Percentiles rank a stretch among this genome's conserved stretches.
Conservation (phyloP, 2,113 vertebrate genomes). For the Arizona elegans region DNA sequence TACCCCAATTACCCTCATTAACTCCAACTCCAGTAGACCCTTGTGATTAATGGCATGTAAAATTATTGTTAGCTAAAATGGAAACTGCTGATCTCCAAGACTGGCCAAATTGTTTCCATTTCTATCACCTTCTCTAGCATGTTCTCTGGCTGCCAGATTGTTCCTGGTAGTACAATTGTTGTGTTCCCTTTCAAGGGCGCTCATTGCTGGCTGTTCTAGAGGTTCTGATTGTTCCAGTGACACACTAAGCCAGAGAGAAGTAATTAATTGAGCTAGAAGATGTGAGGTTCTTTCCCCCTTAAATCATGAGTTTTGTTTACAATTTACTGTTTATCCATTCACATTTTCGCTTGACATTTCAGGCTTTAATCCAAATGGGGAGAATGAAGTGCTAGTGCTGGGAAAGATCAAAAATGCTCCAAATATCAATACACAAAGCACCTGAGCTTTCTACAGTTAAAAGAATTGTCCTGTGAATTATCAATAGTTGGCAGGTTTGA, state of each 20-base stretch:
- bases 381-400: not conserved
- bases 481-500: not conserved
- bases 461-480: not conserved
- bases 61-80: not conserved
- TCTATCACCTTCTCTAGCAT: not conserved
- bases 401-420: not conserved
- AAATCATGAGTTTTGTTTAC: not conserved
- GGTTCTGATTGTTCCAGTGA: not conserved
- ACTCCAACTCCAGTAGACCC: not conserved
- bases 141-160: not conserved
- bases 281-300: not conserved
- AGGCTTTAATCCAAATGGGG: not conserved
- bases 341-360: not conserved
- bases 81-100: not conserved
- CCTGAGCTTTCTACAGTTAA: not conserved
- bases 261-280: not conserved
- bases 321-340: not conserved
- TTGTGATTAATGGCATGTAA: not conserved
- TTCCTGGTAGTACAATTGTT: not conserved
- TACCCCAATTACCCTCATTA: not conserved
- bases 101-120: not conserved
- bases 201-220: not conserved
- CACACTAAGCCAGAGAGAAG: not conserved
- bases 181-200: not conserved
- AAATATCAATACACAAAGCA: not conserved